A percentile compares a stretch with the other conserved stretches of the same genome.
These are phyloP conservation scores for Diaprepes abbreviatus DNA, from an alignment of 2,888 invertebrate genomes.

Conservation along the genomic window DNA sequence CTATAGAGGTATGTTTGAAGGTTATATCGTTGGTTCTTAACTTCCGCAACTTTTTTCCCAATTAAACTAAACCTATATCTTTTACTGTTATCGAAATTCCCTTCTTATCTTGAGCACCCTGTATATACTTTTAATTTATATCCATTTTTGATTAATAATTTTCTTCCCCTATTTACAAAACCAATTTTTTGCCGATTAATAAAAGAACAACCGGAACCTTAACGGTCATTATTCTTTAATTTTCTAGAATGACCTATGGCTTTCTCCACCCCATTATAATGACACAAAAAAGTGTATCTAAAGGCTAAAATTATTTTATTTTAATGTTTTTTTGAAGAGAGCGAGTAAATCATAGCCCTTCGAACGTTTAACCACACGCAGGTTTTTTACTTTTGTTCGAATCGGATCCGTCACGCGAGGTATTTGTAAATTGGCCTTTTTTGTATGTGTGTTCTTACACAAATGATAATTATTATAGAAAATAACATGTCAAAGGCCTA, in stretches of 20 bases:
- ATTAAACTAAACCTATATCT: too few relatives aligned
- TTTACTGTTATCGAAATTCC: too few relatives aligned
- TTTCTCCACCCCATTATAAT: slow-evolving; percentile 7
- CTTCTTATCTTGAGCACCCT: too few relatives aligned
- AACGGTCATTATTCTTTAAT: not conserved
- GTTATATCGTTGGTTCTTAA: too few relatives aligned
- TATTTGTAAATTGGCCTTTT: slow-evolving; percentile 23
- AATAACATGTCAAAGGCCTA: not conserved
- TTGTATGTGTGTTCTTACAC: slow-evolving; percentile 6
- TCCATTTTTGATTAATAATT: too few relatives aligned
- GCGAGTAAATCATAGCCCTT: slow-evolving; percentile 46
- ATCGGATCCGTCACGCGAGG: slow-evolving; percentile 32
- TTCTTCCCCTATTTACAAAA: too few relatives aligned
- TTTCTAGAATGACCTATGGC: not conserved
- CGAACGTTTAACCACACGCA: slow-evolving; percentile 42
- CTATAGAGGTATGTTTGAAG: too few relatives aligned
- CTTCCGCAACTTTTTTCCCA: too few relatives aligned
- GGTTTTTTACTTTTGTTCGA: slow-evolving; percentile 24
- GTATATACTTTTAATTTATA: too few relatives aligned
- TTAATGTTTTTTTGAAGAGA: slow-evolving; percentile 22
- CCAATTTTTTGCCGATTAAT: too few relatives aligned
- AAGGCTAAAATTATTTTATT: slow-evolving; percentile 3
- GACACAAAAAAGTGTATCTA: slow-evolving; percentile 3
- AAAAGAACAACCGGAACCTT: too few relatives aligned
- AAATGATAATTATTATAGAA: slow-evolving; percentile 1